phyloP scores from a whole-genome alignment of 2,888 invertebrate species.

The Rhagonycha fulva region DNA sequence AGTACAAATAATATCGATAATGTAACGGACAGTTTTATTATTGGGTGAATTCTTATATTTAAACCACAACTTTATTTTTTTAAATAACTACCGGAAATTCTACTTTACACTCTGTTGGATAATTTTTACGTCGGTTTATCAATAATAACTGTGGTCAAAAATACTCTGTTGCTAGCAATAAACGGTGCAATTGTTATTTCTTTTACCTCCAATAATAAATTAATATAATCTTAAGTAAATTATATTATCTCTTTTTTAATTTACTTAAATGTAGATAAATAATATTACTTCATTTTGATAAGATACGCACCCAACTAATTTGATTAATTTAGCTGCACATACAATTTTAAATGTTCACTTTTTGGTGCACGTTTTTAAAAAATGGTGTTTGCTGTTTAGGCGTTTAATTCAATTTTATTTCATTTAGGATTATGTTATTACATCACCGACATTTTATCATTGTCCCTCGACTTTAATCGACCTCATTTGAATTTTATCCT shows the following conservation, averaged over 20 bases:
- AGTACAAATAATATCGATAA: neutral
- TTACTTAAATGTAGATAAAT: neutral
- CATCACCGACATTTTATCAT: conserved; percentile 23
- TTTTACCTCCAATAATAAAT: neutral
- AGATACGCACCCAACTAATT: neutral
- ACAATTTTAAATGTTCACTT: neutral
- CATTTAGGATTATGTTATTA: conserved; percentile 9
- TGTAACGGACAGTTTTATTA: neutral
- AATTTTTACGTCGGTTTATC: neutral
- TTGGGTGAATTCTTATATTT: neutral
- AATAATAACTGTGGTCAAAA: neutral
- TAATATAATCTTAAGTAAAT: neutral
- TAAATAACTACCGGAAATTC: neutral
- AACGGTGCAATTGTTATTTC: neutral
- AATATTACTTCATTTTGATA: neutral
- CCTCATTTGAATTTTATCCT: conserved; percentile 17
- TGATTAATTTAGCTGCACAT: neutral
- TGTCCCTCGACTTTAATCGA: conserved; percentile 25
- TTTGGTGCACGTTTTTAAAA: neutral
- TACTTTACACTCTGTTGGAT: neutral
- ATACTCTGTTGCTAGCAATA: neutral
- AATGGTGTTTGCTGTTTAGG: neutral
- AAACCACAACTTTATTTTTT: neutral
- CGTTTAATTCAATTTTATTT: conserved; percentile 15
- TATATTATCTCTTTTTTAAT: neutral